Evolutionary conservation across 2,113 vertebrate species (phyloP), one percentile per base, ranked within the genome.

Genomic region (Oreocharis arfaki): DNA sequence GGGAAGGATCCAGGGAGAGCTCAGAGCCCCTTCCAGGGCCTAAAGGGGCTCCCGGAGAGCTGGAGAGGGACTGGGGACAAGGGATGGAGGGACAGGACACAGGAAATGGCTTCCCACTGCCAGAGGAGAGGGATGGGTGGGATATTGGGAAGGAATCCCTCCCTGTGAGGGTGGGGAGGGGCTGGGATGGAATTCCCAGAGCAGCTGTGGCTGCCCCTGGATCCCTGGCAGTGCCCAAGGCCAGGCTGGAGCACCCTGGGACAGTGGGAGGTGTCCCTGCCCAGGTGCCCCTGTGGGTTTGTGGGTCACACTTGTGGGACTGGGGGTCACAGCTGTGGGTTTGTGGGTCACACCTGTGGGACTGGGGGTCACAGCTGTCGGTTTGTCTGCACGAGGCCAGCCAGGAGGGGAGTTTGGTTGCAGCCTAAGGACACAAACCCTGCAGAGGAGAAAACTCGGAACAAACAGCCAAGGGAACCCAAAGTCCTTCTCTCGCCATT

Each of bases 121-220:
- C 16, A 23, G 13, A 44, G 39, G 20, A 28, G 6, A 22, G 39
- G 9, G 9, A 1, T 32, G 7, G 13, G 4, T 39, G 67, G 67
- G 67, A 69, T 22, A 3, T 49, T 50, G 74, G 46, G 21, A 23
- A 26, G 35, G 30, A 61, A 61, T 37, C 37, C 17, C 17, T 49
- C 3, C 1, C 23, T 35, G 22, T 1, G 42, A 60, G n/a, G 20
- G 33, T 17, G 5, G 5, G 0, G 33, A 47, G 33, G 33, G 33
- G 26, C 27, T 60, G n/a, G 56, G n/a, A 8, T 49, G 57, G 74
- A 50, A 61, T 77, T 61, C 57, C 75, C 47, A 63, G 59, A n/a
- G 35, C 0, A 42, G 57, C 46, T 76, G 74, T 11, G 74, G 56
- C 74, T 76, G n/a, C 27, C 21, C 11, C 56, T 74, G 70, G 52